These are phyloP conservation scores for Serranus cabrilla DNA, from an alignment of 2,797 vertebrate species.

Conservation along the genomic window DNA sequence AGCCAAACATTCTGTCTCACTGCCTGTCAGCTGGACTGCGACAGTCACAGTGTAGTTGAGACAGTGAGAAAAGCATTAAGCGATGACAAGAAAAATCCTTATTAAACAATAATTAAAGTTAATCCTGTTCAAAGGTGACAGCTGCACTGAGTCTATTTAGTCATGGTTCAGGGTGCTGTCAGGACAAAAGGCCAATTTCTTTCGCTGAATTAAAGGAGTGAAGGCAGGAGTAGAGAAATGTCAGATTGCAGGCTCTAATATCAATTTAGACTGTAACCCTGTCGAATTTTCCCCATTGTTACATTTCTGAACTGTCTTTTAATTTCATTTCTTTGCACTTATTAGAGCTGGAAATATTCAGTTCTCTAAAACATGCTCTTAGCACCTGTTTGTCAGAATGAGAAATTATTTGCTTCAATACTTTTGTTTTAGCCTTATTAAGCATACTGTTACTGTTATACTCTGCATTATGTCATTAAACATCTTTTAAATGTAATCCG, in stretches of 20 bases:
- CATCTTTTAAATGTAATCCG: neutral
- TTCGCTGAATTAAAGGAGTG: constrained; percentile 5
- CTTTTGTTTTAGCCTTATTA: neutral
- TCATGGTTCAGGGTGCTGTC: constrained; percentile 24
- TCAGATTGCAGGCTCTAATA: constrained; percentile 17
- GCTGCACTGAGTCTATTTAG: constrained; percentile 34
- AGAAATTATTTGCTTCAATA: neutral
- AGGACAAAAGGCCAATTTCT: constrained; percentile 28
- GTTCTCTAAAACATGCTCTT: neutral
- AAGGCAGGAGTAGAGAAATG: constrained; percentile 10
- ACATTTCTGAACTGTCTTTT: neutral
- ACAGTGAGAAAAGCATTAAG: neutral
- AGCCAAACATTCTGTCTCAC: neutral
- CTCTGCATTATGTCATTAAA: neutral
- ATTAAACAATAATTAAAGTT: constrained; percentile 44
- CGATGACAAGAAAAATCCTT: constrained; percentile 16
- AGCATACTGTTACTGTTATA: neutral
- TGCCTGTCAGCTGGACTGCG: constrained; percentile 2
- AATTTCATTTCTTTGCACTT: neutral
- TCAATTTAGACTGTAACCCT: constrained; percentile 24
- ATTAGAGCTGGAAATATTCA: neutral
- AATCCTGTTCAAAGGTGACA: constrained; percentile 43
- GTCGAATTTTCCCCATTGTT: neutral
- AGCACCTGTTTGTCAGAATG: neutral
- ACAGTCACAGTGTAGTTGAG: neutral